phyloP scores from a whole-genome alignment of 2,797 vertebrate species.

The Crocodylus rhombifer region DNA sequence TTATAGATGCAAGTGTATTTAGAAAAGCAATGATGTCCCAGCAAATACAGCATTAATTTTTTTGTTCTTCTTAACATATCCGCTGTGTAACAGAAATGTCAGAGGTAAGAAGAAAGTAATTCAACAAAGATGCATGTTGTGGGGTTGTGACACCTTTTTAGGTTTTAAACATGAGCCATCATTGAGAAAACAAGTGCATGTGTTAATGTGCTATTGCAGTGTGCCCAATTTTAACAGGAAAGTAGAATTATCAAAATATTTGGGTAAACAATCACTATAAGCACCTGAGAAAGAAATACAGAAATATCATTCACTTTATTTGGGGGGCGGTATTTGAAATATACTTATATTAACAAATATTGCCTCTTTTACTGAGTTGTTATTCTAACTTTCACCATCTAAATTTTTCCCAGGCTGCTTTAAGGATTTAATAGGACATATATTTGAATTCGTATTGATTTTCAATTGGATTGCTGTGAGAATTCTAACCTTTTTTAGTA shows the following conservation, averaged over 20 bases:
- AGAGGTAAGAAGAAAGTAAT: constrained; percentile 88
- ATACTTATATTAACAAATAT: constrained; percentile 11
- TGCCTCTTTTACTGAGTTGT: constrained; percentile 56
- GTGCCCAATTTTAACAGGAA: constrained; percentile 58
- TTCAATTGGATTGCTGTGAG: constrained; percentile 67
- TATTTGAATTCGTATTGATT: constrained; percentile 44
- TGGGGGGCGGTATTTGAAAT: constrained; percentile 50
- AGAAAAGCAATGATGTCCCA: constrained; percentile 72
- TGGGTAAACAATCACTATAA: constrained; percentile 44
- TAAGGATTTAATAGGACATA: constrained; percentile 58
- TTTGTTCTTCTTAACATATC: constrained; percentile 83
- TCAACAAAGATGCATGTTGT: constrained; percentile 85
- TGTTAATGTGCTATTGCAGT: constrained; percentile 79
- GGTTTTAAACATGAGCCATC: constrained; percentile 66
- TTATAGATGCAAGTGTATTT: constrained; percentile 67
- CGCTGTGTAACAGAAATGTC: constrained; percentile 89
- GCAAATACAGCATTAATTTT: constrained; percentile 81
- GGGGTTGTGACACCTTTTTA: constrained; percentile 77
- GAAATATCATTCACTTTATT: constrained; percentile 33
- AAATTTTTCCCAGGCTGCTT: constrained; percentile 58
- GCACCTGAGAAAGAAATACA: constrained; percentile 54
- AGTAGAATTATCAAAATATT: constrained; percentile 1
- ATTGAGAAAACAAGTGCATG: constrained; percentile 82
- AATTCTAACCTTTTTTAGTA: constrained; percentile 74
- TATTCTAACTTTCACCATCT: constrained; percentile 67